Percentiles rank a stretch among this genome's conserved stretches.
Conservation (phyloP, 2,888 invertebrate genomes). For the Ophraella communa region DNA sequence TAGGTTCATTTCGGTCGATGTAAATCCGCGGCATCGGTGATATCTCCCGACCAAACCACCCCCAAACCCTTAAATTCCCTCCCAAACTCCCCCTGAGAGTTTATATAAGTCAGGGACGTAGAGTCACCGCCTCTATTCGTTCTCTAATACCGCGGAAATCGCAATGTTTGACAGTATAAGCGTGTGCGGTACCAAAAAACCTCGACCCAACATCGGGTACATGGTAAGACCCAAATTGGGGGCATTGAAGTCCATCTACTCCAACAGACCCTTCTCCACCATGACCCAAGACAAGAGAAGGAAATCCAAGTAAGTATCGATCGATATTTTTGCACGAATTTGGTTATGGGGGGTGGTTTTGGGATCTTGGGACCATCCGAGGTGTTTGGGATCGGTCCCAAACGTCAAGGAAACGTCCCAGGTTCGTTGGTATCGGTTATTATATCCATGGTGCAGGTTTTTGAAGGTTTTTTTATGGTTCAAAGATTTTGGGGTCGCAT, state of each 20-base stretch:
- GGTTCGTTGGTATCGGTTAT: too few relatives aligned
- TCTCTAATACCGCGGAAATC: constrained; percentile 15
- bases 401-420: too few relatives aligned
- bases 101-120: constrained; percentile 45
- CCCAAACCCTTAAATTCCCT: too few relatives aligned
- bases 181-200: constrained; percentile 31
- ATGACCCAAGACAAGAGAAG: constrained; percentile 54
- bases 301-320: constrained; percentile 52
- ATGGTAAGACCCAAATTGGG: constrained; percentile 55
- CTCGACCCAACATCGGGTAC: constrained; percentile 49
- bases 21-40: too few relatives aligned
- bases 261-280: constrained; percentile 46
- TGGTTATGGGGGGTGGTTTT: too few relatives aligned
- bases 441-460: too few relatives aligned
- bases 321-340: neutral
- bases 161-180: constrained; percentile 41
- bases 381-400: too few relatives aligned
- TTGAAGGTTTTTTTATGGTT: too few relatives aligned
- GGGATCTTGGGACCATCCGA: too few relatives aligned
- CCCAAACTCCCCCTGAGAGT: constrained; percentile 31
- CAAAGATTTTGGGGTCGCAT: too few relatives aligned
- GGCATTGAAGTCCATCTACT: constrained; percentile 50
- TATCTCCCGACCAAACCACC: constrained; percentile 31
- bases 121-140: constrained; percentile 26
- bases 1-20: too few relatives aligned